Evolutionary conservation across 2,113 vertebrate genomes (phyloP), one percentile per base, ranked within the genome.

Genomic region (Nycticebus coucang): DNA sequence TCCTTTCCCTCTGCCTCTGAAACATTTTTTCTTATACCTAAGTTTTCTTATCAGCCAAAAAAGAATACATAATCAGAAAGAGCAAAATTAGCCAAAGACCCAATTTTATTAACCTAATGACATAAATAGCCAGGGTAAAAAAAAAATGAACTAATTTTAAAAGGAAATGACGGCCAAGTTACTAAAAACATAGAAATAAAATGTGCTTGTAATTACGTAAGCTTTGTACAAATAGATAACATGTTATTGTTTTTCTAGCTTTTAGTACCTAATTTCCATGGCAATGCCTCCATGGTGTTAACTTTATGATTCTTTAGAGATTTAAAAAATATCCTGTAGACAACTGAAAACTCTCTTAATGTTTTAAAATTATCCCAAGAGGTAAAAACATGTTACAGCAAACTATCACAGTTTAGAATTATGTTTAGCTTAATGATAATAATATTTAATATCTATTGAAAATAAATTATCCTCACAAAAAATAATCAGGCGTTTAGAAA

Each of bases 371-470:
- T n/a, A n/a, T 89, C 87, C 80, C 92, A 78, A 13, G 41, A 87
- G 69, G 60, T 37, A 92, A 95, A 96, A 96, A 92, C 90, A 21
- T 87, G 79, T 89, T 95, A 71, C 3, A 92, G 68, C 71, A 95
- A 93, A 90, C 57, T 86, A 82, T 91, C 84, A 95, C 62, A 79
- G 24, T 90, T 96, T 95, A 96, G 95, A 97, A 90, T 96, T 95
- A 78, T 55, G 94, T 88, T 95, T 93, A 86, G 41, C 53, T 66
- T 92, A 89, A 81, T 95, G 92, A 90, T 96, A 97, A 92, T 91
- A 98, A 98, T 97, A 97, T 97, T 97, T 98, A 95, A 33, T 81
- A 45, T 95, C 37, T 93, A 83, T 24, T 88, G 8, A 97, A 96
- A 96, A 50, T 93, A 91, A 69, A 37, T 37, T 87, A 80, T 96